Evolutionary conservation across 2,888 invertebrate species (phyloP), one percentile per base, ranked within the genome.

Genomic region (Aphrophora alni): DNA sequence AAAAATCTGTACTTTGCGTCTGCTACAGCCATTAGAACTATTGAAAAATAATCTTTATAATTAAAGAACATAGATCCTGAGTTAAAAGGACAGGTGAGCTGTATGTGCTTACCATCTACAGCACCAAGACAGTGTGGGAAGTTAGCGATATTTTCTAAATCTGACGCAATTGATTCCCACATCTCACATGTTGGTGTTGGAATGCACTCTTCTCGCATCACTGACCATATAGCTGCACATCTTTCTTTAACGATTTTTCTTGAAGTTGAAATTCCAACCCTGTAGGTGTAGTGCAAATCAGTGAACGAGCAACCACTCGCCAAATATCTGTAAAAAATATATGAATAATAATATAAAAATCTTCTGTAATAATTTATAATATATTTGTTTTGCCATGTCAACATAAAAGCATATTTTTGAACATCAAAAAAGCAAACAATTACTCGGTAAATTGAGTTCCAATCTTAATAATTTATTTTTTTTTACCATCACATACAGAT

Each of bases 61-160:
- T 75, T 75, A 75, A 38, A 26, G 26, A 59, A 75, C 59, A 59
- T n/a, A 27, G 75, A 44, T 26, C 75, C 33, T 33, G 33, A 33
- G 33, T 33, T 33, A 33, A 33, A 33, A 33, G 33, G 33, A 33
- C 51, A 25, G 14, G 26, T 75, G 59, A 75, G 51, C 59, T 51
- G 8, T 27, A 76, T 69, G 28, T 76, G 76, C 27, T 76, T 76
- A 24, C 76, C 76, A 21, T 68, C 76, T 25, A 76, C 69, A 14
- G 28, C 68, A 17, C 69, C 76, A 17, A 38, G 21, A 25, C 76
- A 76, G 76, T 75, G 28, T 38, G n/a, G 76, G 76, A 69, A 69
- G 26, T 69, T 69, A 26, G 69, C 69, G 10, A 14, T 26, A 8
- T 26, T 14, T 69, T 21, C n/a, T 10, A 69, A 69, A 21, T 21